Evolutionary conservation across 2,113 vertebrate species (phyloP).

Genomic region (Cavia aperea): DNA sequence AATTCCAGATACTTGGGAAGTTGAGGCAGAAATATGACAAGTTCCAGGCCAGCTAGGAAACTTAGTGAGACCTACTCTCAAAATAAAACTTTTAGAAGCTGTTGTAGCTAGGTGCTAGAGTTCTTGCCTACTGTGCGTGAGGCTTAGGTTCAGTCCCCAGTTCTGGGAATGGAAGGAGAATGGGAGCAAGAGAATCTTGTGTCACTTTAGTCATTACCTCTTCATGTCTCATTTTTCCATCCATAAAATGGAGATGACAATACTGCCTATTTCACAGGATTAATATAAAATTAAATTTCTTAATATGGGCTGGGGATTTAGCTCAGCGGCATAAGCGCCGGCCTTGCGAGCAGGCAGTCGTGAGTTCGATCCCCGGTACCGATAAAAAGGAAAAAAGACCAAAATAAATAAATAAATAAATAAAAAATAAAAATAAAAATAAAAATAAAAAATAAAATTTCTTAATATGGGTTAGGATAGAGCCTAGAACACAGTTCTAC

Average conservation of each 20-base stretch:
- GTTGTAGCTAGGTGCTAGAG: not conserved
- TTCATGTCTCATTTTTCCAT: not conserved
- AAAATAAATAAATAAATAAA: no score
- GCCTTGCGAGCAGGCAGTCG: no score
- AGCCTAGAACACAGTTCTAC: not conserved
- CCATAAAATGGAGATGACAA: not conserved
- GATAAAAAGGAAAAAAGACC: no score
- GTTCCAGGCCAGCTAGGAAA: not conserved
- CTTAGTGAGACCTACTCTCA: not conserved
- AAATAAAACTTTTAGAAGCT: not conserved
- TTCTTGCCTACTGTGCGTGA: not conserved
- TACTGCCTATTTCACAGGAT: not conserved
- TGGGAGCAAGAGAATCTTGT: not conserved
- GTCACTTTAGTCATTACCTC: not conserved
- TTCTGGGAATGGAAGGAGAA: not conserved
- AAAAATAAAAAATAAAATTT: not conserved
- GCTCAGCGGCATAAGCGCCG: no score
- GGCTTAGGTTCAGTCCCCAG: not conserved
- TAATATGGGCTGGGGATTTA: not conserved
- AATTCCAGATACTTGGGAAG: not conserved
- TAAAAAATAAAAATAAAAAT: no score
- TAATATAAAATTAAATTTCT: not conserved
- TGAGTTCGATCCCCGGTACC: no score
- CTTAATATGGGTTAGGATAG: not conserved
- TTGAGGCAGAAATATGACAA: not conserved